These are phyloP conservation scores for Heliconius hortense DNA, from an alignment of 2,888 invertebrate species.

Conservation along the genomic window DNA sequence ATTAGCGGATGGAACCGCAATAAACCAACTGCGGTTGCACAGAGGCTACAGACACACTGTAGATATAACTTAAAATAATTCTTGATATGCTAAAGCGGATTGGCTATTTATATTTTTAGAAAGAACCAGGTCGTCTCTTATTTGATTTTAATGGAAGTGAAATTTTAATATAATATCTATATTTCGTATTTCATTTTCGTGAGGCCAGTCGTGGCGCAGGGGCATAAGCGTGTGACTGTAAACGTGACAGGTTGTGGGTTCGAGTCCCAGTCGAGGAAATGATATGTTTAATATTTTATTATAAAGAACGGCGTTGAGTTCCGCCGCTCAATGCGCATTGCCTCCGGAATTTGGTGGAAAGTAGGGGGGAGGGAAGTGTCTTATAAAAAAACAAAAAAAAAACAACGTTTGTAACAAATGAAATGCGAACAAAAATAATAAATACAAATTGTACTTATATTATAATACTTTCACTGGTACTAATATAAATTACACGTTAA, in stretches of 20 bases:
- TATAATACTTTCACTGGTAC: neutral
- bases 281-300: too few relatives aligned
- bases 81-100: slow-evolving; percentile 2
- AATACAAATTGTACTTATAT: neutral
- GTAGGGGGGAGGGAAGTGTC: too few relatives aligned
- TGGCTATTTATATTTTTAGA: neutral
- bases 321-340: too few relatives aligned
- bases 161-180: neutral
- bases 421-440: neutral
- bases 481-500: neutral
- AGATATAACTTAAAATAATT: neutral
- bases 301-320: too few relatives aligned
- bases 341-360: too few relatives aligned
- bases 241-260: too few relatives aligned
- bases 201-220: too few relatives aligned
- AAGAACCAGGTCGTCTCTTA: neutral
- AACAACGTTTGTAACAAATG: neutral
- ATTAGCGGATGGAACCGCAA: slow-evolving; percentile 30
- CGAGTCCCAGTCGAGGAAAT: too few relatives aligned
- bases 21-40: slow-evolving; percentile 3
- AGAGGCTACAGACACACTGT: neutral
- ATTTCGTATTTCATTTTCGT: neutral
- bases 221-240: too few relatives aligned
- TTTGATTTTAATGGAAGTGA: neutral
- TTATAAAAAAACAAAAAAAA: neutral